Conservation (phyloP, 1,140 invertebrate species). For the Temnothorax curvispinosus region DNA sequence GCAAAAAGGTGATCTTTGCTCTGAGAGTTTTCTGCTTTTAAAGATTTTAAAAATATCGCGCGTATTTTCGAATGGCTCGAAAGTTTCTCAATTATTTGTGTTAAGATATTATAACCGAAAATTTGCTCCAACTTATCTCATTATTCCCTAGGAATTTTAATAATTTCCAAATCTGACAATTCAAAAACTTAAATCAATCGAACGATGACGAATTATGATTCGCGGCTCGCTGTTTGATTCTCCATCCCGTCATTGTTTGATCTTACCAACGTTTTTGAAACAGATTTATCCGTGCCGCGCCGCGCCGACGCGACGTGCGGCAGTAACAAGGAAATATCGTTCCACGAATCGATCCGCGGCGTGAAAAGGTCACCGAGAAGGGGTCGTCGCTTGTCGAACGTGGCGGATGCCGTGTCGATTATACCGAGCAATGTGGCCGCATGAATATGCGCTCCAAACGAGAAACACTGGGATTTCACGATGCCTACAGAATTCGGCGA, state of each 20-base stretch:
- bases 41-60: background rate
- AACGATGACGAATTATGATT: conserved; percentile 43
- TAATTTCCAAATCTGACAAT: background rate
- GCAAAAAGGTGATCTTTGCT: background rate
- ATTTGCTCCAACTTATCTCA: background rate
- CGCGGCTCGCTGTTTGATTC: background rate
- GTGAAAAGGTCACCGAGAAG: conserved; percentile 72
- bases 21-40: conserved; percentile 12
- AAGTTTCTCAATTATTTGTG: background rate
- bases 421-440: conserved; percentile 60
- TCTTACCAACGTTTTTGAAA: conserved; percentile 52
- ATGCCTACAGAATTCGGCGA: conserved; percentile 15
- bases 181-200: background rate
- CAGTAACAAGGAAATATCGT: conserved; percentile 75
- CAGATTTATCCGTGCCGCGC: conserved; percentile 61
- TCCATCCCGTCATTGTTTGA: background rate
- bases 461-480: conserved; percentile 39
- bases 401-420: conserved; percentile 61
- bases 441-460: conserved; percentile 58
- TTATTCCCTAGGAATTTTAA: background rate
- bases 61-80: background rate
- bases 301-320: conserved; percentile 58
- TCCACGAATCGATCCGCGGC: conserved; percentile 71
- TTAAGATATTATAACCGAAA: background rate
- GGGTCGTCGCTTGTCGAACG: conserved; percentile 72